Evolutionary conservation across 2,797 vertebrate genomes (phyloP), one percentile per base, ranked within the genome.

Genomic region (Dendrocincla fuliginosa): DNA sequence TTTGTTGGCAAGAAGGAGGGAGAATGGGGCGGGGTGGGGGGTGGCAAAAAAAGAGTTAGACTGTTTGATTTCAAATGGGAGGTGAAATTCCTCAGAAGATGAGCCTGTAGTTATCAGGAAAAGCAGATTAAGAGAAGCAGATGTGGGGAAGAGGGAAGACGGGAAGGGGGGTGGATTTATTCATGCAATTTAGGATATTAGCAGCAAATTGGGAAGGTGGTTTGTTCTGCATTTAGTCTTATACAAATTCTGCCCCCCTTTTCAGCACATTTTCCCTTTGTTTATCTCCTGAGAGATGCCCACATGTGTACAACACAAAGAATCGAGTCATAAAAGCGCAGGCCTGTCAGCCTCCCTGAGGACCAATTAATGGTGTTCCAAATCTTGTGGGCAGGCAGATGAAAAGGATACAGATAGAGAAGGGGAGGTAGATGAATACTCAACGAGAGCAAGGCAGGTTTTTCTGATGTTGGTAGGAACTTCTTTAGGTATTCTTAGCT

Each of bases 341-440:
- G 96, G 98, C 98, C 98, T 98, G 98, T 97, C 98, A 98, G 98
- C 98, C 97, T 99, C 99, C 99, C 99, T 69, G 93, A 98, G 98
- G 99, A 99, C 99, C 99, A 99, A 99, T 99, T 99, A 99, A 98
- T 98, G 97, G 97, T 97, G 98, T 96, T 98, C 98, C 98, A 98
- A 98, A 98, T 99, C 99, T 99, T 97, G 97, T 98, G 98, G 98
- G 98, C 98, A 98, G 98, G 97, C 98, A 99, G 98, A 99, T 99
- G 98, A 99, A 99, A 99, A 98, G 98, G 97, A 97, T 96, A 96
- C 96, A 96, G 97, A 84, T 93, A 94, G 96, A 75, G 96, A 95
- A 96, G 93, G 97, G 93, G 95, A 94, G 93, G 91, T 76, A 85
- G 94, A 98, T 98, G 98, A 99, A 99, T 98, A 98, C 98, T 98